Evolutionary conservation across 2,797 vertebrate species (phyloP).

Genomic region (Pipistrellus pygmaeus): DNA sequence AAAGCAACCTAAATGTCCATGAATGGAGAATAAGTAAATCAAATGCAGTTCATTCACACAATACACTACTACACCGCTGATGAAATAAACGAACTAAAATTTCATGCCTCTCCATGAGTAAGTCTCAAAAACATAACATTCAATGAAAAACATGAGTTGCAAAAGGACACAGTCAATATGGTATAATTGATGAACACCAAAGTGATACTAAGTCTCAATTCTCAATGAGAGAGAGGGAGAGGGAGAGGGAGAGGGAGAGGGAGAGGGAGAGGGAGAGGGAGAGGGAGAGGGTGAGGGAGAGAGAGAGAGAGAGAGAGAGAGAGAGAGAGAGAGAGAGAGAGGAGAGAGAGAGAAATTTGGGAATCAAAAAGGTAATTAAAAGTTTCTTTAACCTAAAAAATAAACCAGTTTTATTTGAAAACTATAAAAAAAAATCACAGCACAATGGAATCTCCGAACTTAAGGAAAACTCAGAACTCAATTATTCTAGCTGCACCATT

Average conservation of each 20-base stretch:
- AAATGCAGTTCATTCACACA: not conserved
- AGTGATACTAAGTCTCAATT: not conserved
- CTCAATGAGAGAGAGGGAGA: not conserved
- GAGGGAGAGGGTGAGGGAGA: not conserved
- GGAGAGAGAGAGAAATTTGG: not conserved
- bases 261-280: too few relatives aligned
- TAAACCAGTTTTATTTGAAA: not conserved
- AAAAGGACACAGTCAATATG: not conserved
- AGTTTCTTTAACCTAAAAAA: not conserved
- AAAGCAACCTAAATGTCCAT: not conserved
- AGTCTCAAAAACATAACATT: not conserved
- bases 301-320: too few relatives aligned
- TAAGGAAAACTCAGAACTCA: constrained; percentile 20
- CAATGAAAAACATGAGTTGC: not conserved
- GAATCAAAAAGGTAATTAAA: not conserved
- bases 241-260: not conserved
- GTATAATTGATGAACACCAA: not conserved
- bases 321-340: too few relatives aligned
- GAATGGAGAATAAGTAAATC: constrained; percentile 35
- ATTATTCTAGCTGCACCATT: not conserved
- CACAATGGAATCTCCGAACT: not conserved
- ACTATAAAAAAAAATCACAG: not conserved
- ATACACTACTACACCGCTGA: not conserved
- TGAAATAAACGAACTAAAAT: constrained; percentile 8
- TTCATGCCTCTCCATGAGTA: not conserved